These are phyloP conservation scores for Cheilosia scutellata DNA, from an alignment of 2,888 invertebrate species.

Conservation along the genomic window DNA sequence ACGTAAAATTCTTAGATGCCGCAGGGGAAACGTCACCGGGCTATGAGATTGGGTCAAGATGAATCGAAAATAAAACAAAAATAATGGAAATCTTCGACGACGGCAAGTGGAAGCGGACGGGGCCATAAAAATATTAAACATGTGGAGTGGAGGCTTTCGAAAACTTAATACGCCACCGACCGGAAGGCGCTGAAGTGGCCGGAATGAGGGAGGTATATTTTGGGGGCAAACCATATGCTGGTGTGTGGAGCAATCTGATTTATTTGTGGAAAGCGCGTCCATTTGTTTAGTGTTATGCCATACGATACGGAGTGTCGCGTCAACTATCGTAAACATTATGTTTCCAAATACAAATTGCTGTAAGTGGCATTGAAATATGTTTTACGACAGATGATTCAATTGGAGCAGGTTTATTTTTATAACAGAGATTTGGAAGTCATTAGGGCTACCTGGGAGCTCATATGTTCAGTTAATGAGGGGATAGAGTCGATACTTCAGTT, in stretches of 20 bases:
- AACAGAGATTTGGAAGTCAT: not conserved
- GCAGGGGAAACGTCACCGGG: constrained; percentile 69
- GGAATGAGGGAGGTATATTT: constrained; percentile 31
- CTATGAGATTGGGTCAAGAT: constrained; percentile 58
- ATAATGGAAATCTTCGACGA: not conserved
- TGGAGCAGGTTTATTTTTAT: not conserved
- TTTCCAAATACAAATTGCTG: constrained; percentile 5
- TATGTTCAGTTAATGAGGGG: not conserved
- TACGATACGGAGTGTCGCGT: not conserved
- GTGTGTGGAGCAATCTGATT: constrained; percentile 7
- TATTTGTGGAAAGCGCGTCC: constrained; percentile 1
- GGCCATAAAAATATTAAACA: constrained; percentile 18
- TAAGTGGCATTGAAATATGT: constrained; percentile 40
- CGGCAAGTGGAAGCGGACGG: constrained; percentile 55
- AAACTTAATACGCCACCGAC: constrained; percentile 21
- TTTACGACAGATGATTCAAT: constrained; percentile 21
- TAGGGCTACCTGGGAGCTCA: not conserved
- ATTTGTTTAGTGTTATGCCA: not conserved
- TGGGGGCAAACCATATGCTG: constrained; percentile 14
- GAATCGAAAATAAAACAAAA: constrained; percentile 18
- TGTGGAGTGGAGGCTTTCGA: not conserved
- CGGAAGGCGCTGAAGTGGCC: constrained; percentile 48
- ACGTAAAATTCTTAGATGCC: constrained; percentile 78
- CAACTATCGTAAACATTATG: constrained; percentile 35
- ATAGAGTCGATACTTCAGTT: not conserved